Evolutionary conservation across 2,113 vertebrate species (phyloP).

Genomic region (Athene noctua): DNA sequence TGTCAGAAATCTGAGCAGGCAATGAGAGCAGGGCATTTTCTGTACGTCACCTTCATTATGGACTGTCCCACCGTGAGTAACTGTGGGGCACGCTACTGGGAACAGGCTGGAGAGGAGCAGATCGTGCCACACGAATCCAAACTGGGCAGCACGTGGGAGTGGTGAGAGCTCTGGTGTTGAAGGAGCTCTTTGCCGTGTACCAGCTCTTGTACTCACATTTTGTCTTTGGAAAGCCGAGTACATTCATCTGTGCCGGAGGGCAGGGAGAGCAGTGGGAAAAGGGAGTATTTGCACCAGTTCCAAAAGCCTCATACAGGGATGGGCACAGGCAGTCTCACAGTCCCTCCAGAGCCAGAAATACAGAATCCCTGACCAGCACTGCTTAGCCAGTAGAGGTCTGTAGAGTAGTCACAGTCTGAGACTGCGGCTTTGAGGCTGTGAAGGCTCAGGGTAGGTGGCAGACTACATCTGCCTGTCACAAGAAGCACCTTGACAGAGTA

Average conservation of each 20-base stretch:
- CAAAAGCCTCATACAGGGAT: neutral
- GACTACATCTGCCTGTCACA: neutral
- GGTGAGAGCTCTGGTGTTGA: neutral
- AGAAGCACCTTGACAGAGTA: neutral
- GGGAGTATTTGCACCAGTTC: neutral
- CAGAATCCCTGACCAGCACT: neutral
- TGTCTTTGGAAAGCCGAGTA: neutral
- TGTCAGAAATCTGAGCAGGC: neutral
- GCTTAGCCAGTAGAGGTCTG: neutral
- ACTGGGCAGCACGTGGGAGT: neutral
- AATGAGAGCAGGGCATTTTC: neutral
- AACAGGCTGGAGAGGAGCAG: neutral
- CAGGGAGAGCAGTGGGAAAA: neutral
- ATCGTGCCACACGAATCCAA: neutral
- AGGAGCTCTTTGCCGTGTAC: neutral
- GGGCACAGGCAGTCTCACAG: accelerated
- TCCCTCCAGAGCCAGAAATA: neutral
- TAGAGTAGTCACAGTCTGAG: neutral
- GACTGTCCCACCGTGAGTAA: neutral
- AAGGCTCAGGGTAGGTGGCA: neutral
- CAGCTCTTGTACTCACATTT: neutral
- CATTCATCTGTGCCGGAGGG: neutral
- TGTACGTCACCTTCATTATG: neutral
- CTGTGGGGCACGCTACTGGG: neutral
- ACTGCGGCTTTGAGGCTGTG: neutral